These are phyloP conservation scores for Itoplectis maculator DNA, from an alignment of 2,888 invertebrate species.

Conservation along the genomic window DNA sequence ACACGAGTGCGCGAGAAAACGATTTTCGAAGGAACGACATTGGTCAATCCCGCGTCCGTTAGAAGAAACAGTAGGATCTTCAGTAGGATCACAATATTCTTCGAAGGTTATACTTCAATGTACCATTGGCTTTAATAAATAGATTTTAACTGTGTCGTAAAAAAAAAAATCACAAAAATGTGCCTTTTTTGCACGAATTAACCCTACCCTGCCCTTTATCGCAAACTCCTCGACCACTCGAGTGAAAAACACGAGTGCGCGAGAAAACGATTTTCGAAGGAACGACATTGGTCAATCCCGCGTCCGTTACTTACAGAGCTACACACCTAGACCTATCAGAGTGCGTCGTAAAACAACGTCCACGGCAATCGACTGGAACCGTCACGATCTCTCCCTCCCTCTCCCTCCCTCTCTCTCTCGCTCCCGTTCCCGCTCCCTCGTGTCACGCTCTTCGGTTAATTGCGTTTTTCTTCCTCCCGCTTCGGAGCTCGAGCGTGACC, in stretches of 20 bases:
- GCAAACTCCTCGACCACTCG: neutral
- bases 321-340: neutral
- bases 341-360: neutral
- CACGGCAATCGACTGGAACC: constrained; percentile 32
- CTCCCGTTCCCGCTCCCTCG: neutral
- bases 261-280: constrained; percentile 17
- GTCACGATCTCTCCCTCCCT: constrained; percentile 20
- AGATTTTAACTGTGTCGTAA: no score
- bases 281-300: constrained; percentile 13
- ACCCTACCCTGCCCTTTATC: no score
- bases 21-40: constrained; percentile 15
- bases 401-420: no score
- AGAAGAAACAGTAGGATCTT: neutral
- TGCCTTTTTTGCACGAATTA: no score
- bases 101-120: neutral
- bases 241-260: neutral
- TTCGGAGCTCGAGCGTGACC: constrained; percentile 25
- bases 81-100: neutral
- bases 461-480: constrained; percentile 42
- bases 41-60: neutral
- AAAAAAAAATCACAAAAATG: no score
- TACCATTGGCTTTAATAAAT: no score
- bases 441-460: constrained; percentile 24
- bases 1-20: constrained; percentile 1
- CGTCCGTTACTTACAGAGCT: neutral